phyloP scores from a whole-genome alignment of 1,140 invertebrate species.

The Teleopsis dalmanni region DNA sequence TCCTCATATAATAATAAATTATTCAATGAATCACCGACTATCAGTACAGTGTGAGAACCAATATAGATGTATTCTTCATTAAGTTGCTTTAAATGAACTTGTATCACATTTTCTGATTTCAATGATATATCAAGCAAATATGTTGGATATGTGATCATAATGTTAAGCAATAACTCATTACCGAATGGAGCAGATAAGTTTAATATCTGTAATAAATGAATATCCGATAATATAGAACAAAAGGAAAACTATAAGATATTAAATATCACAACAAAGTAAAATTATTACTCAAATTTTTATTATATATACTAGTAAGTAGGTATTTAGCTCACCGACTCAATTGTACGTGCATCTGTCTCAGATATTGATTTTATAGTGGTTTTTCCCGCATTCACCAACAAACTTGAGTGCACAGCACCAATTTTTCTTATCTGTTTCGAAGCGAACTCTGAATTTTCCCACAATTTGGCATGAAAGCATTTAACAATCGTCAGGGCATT shows the following conservation, averaged over 20 bases:
- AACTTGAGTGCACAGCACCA: conserved; percentile 55
- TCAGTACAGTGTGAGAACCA: conserved; percentile 27
- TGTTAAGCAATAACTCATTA: conserved; percentile 24
- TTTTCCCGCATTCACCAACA: conserved; percentile 60
- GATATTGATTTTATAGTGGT: conserved; percentile 57
- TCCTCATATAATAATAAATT: conserved; percentile 39
- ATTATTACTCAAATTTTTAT: too few species aligned
- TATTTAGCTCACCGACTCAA: conserved; percentile 58
- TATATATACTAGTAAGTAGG: too few species aligned
- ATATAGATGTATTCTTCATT: conserved; percentile 11
- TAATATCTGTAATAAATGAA: conserved; percentile 31
- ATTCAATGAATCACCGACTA: conserved; percentile 49
- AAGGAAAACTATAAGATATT: too few species aligned
- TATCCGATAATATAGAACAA: too few species aligned
- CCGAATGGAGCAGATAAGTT: conserved; percentile 33
- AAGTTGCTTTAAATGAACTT: conserved; percentile 9
- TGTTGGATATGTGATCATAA: conserved; percentile 21
- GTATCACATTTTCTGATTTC: not conserved
- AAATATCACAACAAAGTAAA: too few species aligned
- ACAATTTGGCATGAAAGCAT: conserved; percentile 58
- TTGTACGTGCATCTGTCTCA: conserved; percentile 60
- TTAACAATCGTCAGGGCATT: conserved; percentile 57
- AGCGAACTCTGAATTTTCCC: conserved; percentile 69
- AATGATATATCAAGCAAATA: conserved; percentile 18
- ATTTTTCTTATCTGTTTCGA: conserved; percentile 64